These are phyloP conservation scores for Cryptus viduatorius DNA, from an alignment of 2,888 invertebrate species.

Conservation along the genomic window DNA sequence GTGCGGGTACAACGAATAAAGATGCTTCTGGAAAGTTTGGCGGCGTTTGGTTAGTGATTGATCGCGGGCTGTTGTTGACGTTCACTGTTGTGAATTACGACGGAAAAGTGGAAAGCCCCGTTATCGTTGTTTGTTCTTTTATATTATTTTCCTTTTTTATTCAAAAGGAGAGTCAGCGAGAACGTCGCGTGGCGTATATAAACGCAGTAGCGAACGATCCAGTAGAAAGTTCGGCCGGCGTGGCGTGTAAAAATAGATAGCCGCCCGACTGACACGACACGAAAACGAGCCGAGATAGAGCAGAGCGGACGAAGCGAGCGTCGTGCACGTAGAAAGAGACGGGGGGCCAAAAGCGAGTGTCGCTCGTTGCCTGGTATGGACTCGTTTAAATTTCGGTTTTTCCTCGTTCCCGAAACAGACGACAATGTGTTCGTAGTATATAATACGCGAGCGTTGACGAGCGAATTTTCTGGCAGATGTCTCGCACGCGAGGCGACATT, in stretches of 20 bases:
- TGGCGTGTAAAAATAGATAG: slow-evolving; percentile 69
- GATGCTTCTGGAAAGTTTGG: not conserved
- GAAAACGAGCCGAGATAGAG: slow-evolving; percentile 59
- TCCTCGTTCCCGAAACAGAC: not conserved
- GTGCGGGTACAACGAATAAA: not conserved
- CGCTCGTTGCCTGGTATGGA: slow-evolving; percentile 2
- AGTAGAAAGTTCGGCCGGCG: slow-evolving; percentile 66
- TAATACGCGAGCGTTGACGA: not conserved
- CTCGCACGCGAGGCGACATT: too few relatives aligned
- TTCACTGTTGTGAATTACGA: not conserved
- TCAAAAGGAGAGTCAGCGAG: not conserved
- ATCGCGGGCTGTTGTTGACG: too few relatives aligned
- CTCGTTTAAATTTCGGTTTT: not conserved
- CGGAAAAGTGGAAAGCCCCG: not conserved
- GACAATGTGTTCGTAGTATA: not conserved
- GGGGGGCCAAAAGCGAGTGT: slow-evolving; percentile 38
- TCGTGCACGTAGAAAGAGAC: slow-evolving; percentile 49
- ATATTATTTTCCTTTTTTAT: too few relatives aligned
- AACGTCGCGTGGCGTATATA: slow-evolving; percentile 5
- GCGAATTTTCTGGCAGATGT: too few relatives aligned
- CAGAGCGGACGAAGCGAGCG: slow-evolving; percentile 50
- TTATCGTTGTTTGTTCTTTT: not conserved
- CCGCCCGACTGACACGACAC: slow-evolving; percentile 57
- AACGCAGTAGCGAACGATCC: slow-evolving; percentile 44
- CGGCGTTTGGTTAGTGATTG: too few relatives aligned